Percentiles rank a stretch among this genome's conserved stretches.
phyloP scores from a whole-genome alignment of 1,140 invertebrate species.

The Alviniconcha marisindica region DNA sequence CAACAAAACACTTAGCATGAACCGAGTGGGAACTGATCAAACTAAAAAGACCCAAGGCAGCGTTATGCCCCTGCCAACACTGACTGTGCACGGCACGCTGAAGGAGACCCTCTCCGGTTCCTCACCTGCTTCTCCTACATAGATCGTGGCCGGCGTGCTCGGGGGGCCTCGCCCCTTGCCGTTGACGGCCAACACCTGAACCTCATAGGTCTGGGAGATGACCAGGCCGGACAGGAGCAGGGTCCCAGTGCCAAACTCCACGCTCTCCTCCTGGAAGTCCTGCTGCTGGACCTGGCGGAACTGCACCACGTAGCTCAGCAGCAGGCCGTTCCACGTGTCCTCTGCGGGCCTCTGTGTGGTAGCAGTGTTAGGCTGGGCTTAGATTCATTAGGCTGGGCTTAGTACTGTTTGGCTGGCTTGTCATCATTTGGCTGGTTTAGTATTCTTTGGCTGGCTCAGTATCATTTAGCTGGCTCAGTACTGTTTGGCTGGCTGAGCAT shows the following conservation, averaged over 20 bases:
- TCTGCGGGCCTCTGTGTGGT: slow-evolving; percentile 80
- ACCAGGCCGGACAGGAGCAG: slow-evolving; percentile 55
- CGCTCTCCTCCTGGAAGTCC: slow-evolving; percentile 57
- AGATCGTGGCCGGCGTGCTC: slow-evolving; percentile 91
- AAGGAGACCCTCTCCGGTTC: background rate
- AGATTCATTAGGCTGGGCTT: too few species aligned
- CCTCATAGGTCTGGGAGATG: slow-evolving; percentile 87
- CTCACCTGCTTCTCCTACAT: slow-evolving; percentile 91
- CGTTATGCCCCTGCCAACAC: too few species aligned
- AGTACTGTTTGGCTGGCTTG: too few species aligned
- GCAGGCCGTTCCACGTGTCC: slow-evolving; percentile 92
- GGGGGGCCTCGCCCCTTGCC: slow-evolving; percentile 95
- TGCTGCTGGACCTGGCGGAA: slow-evolving; percentile 66
- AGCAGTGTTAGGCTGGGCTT: too few species aligned
- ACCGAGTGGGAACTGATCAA: background rate
- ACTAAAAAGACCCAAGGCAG: background rate
- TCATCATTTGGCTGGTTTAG: too few species aligned
- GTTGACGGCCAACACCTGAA: slow-evolving; percentile 98
- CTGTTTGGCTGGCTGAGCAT: too few species aligned
- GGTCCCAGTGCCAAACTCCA: slow-evolving; percentile 47
- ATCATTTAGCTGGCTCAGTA: too few species aligned
- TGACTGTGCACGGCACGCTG: too few species aligned
- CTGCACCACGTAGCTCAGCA: slow-evolving; percentile 91
- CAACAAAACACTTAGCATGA: background rate
- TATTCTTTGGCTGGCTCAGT: too few species aligned